Base-by-base conservation (phyloP, 2,888 invertebrate species). In the Parnassius mnemosyne region DNA sequence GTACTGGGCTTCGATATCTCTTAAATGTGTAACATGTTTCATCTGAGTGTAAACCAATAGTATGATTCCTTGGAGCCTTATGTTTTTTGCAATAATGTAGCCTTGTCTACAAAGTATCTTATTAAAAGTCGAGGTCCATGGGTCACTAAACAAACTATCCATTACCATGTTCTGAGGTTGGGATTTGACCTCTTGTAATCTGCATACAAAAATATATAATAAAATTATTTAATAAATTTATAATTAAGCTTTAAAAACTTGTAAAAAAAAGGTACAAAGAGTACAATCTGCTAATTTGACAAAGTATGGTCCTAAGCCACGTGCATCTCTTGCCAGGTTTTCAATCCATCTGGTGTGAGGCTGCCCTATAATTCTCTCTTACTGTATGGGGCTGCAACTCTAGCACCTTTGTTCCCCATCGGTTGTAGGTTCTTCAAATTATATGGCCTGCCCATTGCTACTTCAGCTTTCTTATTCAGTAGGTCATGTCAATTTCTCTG, bases 161-260 rank as follows among this genome's bases (percentile, higher is more conserved):
- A 96, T 91, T 16, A 97, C 87, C 85, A 97, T 94, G 81, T 96
- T 96, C 76, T 96, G 96, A 1, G 97, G 97, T 74, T 96, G 96
- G 0, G 96, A 95, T 79, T 96, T 97, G 1, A 98, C 96, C 92
- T 98, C 98, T 92, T 98, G 98, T 64, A 97, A 89, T 16, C 95
- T 95, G 77, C 62, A 80, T 80, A 42, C 53, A 60, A 46, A 63
- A 60, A 54, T 13, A 50, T 2, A 20, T 2, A 41, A 41, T 13
- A 13, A 42, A 13, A 53, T 9, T 13, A 13, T 25, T 16, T 51
- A 25, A 3, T 20, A 50, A 47, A 57, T 13, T 11, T 57, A 13
- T n/a, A 12, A 7, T 57, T 2, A 10, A 10, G 2, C 11, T 52
- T 20, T 2, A 41, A n/a, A n/a, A 49, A 41, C 34, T 34, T 16